A percentile compares a stretch with the other conserved stretches of the same genome.
Conservation (phyloP, 2,797 vertebrate species). For the Nyctibius grandis region DNA sequence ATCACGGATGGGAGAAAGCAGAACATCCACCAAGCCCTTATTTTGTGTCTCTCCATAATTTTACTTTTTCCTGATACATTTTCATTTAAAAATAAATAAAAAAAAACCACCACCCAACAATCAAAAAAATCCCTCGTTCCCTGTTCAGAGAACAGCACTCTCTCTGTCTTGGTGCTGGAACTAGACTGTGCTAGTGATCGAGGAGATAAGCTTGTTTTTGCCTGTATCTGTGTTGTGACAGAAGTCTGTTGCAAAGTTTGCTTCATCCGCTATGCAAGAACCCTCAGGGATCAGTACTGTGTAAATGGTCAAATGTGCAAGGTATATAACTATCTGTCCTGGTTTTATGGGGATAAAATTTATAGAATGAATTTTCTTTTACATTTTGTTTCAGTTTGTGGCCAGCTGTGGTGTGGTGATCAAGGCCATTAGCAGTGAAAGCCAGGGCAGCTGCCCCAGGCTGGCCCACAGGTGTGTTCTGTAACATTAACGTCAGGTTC, state of each 20-base stretch:
- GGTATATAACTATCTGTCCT: too few species aligned
- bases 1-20: not conserved
- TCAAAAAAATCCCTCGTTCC: not conserved
- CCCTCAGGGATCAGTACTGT: not conserved
- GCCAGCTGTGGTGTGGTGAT: too few species aligned
- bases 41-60: not conserved
- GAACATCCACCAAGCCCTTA: not conserved
- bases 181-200: not conserved
- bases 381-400: too few species aligned
- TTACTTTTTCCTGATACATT: not conserved
- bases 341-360: too few species aligned
- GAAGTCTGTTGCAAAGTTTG: not conserved
- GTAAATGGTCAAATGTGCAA: not conserved
- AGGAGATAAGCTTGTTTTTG: not conserved
- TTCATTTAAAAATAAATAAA: not conserved
- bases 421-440: too few species aligned
- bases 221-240: not conserved
- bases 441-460: too few species aligned
- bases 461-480: too few species aligned
- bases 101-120: not conserved
- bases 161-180: not conserved
- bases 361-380: too few species aligned
- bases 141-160: not conserved
- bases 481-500: too few species aligned
- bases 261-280: not conserved